Percentiles rank a stretch among this genome's conserved stretches.
These are phyloP conservation scores for Anadara kagoshimensis DNA, from an alignment of 1,140 invertebrate species.

Conservation along the genomic window DNA sequence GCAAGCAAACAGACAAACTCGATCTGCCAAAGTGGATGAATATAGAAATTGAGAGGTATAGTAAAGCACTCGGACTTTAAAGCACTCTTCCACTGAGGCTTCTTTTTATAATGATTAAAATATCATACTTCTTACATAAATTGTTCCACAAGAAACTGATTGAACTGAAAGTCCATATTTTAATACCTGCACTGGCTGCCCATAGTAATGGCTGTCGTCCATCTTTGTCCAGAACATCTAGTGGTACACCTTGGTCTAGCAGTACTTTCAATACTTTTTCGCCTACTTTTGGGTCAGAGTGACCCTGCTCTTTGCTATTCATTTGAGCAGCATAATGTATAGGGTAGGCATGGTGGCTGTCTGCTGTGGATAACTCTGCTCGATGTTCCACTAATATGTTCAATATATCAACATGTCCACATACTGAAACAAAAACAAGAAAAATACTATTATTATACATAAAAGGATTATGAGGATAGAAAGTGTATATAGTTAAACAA, in stretches of 20 bases:
- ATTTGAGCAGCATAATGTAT: slow-evolving; percentile 98
- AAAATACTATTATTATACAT: background rate
- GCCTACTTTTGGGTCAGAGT: slow-evolving; percentile 72
- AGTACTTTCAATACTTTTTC: slow-evolving; percentile 87
- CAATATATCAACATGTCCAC: slow-evolving; percentile 75
- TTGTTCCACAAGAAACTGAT: too few relatives aligned
- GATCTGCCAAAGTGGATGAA: too few relatives aligned
- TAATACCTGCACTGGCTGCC: slow-evolving; percentile 96
- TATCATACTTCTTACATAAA: too few relatives aligned
- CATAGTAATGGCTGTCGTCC: slow-evolving; percentile 94
- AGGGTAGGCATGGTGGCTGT: slow-evolving; percentile 95
- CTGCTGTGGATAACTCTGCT: slow-evolving; percentile 88
- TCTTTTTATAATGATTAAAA: too few relatives aligned
- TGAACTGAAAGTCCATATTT: too few relatives aligned
- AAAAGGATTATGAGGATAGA: too few relatives aligned
- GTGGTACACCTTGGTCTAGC: slow-evolving; percentile 84
- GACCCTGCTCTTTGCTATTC: slow-evolving; percentile 77
- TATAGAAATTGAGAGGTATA: too few relatives aligned
- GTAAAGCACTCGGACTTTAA: too few relatives aligned
- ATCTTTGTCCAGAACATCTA: slow-evolving; percentile 91
- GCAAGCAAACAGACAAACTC: too few relatives aligned
- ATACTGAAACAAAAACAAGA: slow-evolving; percentile 79
- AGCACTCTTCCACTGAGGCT: too few relatives aligned
- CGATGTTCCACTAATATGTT: slow-evolving; percentile 88
- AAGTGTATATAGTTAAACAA: too few relatives aligned